Evolutionary conservation across 1,140 invertebrate species (phyloP), one percentile per base, ranked within the genome.

Genomic region (Leptinotarsa defecta): DNA sequence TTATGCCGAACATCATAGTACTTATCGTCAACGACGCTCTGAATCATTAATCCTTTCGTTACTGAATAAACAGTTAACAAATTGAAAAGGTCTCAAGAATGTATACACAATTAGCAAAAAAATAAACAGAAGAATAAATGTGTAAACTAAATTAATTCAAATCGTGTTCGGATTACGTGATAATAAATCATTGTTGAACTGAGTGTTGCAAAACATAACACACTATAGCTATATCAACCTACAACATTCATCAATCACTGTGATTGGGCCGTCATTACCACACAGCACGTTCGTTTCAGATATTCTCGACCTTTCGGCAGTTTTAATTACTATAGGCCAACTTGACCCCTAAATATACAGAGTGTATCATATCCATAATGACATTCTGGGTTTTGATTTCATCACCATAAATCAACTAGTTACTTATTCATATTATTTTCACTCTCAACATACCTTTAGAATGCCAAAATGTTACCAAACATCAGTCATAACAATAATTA

Each of bases 151-250:
- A 78, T 78, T 76, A 70, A 72, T 78, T 77, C 74, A 76, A 80
- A 80, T 78, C 76, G 79, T 73, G 74, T 8, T 19, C 52, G 52
- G 52, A 19, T 57, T 19, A 57, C 52, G 4, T 57, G n/a, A 17
- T 81, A 81, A 81, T 81, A 81, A 81, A 81, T 81, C 80, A 78
- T 77, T 78, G 76, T 79, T 79, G 77, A 68, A 69, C 68, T 61
- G 72, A 78, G 74, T 78, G 77, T 79, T 77, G 76, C 78, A 76
- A 79, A 78, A 79, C 78, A 79, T 52, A 79, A 77, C 75, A 76
- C 75, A 63, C 64, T 77, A 76, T 73, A 76, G 80, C 75, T 78
- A 79, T 79, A 77, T 79, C 76, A 77, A 76, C 76, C 74, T 75
- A 74, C 77, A 76, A 77, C 72, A 76, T 68, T 68, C 78, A 79